phyloP scores from a whole-genome alignment of 2,113 vertebrate genomes.

The Erythrocebus patas region DNA sequence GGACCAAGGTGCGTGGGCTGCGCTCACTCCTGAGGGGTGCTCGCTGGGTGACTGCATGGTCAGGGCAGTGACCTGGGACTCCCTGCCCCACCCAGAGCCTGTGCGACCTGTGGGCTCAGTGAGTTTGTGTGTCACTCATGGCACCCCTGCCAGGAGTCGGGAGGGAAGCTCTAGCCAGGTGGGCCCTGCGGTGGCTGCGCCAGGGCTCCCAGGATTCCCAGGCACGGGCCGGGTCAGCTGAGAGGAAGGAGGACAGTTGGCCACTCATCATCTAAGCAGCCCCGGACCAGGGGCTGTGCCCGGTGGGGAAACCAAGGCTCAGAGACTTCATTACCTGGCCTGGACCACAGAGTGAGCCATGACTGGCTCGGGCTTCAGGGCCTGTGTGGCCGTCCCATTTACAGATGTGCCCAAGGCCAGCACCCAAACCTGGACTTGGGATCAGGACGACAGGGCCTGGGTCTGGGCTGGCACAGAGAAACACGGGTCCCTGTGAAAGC shows the following conservation, averaged over 20 bases:
- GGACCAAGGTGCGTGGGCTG: neutral
- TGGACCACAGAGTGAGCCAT: neutral
- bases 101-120: accelerated
- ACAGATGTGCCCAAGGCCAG: neutral
- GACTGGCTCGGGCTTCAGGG: neutral
- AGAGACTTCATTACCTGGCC: neutral
- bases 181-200: too few relatives aligned
- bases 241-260: accelerated
- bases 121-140: accelerated
- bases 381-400: too few relatives aligned
- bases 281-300: accelerated
- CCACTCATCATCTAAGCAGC: neutral
- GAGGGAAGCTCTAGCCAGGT: too few relatives aligned
- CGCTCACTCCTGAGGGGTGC: too few relatives aligned
- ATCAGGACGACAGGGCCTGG: neutral
- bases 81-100: too few relatives aligned
- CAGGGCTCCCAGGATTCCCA: neutral
- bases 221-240: accelerated
- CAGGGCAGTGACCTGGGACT: neutral
- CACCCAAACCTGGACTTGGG: neutral
- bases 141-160: neutral
- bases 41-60: neutral
- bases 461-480: accelerated
- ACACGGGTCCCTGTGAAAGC: neutral
- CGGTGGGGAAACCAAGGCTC: neutral